Evolutionary conservation across 1,140 invertebrate species (phyloP).

Genomic region (Diplogasteroides magnus): DNA sequence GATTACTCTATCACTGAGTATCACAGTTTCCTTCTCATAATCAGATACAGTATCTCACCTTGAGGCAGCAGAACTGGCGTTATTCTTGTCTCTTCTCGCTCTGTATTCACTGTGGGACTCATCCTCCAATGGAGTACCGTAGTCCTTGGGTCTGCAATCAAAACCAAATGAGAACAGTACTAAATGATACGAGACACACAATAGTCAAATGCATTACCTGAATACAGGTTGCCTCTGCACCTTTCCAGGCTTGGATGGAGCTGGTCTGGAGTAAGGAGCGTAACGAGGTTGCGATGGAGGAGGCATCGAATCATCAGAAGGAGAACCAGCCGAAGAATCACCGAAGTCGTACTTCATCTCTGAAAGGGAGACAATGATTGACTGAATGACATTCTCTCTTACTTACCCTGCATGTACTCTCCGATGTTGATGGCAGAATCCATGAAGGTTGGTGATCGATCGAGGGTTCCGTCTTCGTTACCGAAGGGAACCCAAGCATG

Average conservation of each 20-base stretch:
- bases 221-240: not conserved
- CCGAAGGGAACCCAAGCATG: not conserved
- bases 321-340: not conserved
- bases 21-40: too few species aligned
- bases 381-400: not conserved
- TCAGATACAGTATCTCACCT: too few species aligned
- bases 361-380: not conserved
- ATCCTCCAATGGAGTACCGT: not conserved
- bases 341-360: too few species aligned
- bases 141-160: not conserved
- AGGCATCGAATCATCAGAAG: not conserved
- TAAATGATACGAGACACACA: too few species aligned
- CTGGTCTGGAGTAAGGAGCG: not conserved
- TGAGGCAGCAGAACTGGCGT: too few species aligned
- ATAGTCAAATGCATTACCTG: too few species aligned
- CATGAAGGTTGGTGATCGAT: not conserved
- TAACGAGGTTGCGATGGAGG: not conserved
- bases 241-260: not conserved
- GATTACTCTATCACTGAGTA: too few species aligned
- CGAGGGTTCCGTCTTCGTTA: not conserved
- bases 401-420: not conserved
- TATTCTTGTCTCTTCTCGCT: not conserved
- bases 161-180: too few species aligned
- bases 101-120: not conserved
- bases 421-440: not conserved